Evolutionary conservation across 2,888 invertebrate genomes (phyloP), one percentile per base, ranked within the genome.

Genomic region (Macroteleia sp.): DNA sequence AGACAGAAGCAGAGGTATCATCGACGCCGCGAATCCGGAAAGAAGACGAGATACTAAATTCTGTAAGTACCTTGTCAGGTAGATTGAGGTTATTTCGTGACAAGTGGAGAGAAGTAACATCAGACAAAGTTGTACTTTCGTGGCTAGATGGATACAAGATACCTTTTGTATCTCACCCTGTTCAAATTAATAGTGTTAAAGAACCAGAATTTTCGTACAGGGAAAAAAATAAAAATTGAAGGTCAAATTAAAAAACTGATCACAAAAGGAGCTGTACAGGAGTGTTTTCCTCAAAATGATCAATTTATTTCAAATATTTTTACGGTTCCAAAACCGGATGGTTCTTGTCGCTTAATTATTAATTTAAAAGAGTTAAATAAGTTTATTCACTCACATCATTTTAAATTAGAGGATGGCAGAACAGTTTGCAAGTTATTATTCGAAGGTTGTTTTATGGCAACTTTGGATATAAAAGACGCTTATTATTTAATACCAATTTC

Each of bases 331-430:
- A 71, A 77, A 28, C 8, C 52, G 14, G 48, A 64, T 14, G 71
- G 71, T 10, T 28, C 54, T 0, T 17, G 5, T 32, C 30, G 73
- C 9, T 46, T 77, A 8, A 62, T 73, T 10, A 28, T 62, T 20
- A 77, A 77, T 44, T 28, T 77, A 1, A 67, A 73, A 19, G 10
- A 42, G 19, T 16, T 77, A 1, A 73, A 69, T 36, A 50, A 52
- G 12, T 69, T 59, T 32, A 46, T 74, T n/a, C 5, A 12, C 9
- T 20, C 39, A 0, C 2, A 20, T 9, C 78, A 73, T 42, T 74
- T 78, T 19, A 74, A 78, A 46, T 8, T 74, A 2, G 59, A 78
- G 41, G 74, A 78, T n/a, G n/a, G n/a, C n/a, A n/a, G n/a, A n/a
- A n/a, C n/a, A n/a, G n/a, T n/a, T n/a, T n/a, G n/a, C n/a, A n/a